Base-by-base conservation (phyloP, 2,888 invertebrate genomes). In the Scaptomyza polygonia region DNA sequence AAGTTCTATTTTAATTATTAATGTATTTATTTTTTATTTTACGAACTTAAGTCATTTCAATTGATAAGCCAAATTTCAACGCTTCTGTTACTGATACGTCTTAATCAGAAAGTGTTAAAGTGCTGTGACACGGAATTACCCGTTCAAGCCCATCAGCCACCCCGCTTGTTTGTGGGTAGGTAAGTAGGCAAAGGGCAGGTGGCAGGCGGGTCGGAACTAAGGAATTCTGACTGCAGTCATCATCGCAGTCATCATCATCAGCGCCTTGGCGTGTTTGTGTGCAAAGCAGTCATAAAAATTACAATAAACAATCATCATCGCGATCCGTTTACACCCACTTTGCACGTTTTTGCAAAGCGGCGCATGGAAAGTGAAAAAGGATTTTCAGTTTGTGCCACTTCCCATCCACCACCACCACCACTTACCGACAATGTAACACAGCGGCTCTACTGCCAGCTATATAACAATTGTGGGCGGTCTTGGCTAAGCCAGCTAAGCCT, bases 261-360 rank as follows among this genome's bases (percentile, higher is more conserved):
- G 63, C 71, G 88, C 86, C 88, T 88, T 85, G 86, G 83, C 88
- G 80, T 77, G 72, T 73, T 89, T 88, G 89, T 89, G 85, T 89
- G 89, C 88, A 77, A 89, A 88, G 70, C 80, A 88, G 88, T 78
- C 87, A 89, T 88, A 88, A 88, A 89, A 89, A 89, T 84, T 82
- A 88, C 87, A 82, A 88, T 89, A 89, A 87, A 86, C 85, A 86
- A 84, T 88, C 84, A 79, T 84, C 88, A 78, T 77, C 77, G 85
- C 83, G 77, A 83, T 86, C 76, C 81, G 79, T 87, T 88, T 81
- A 88, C 90, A 89, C 89, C 90, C 88, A 89, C 89, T 87, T 88
- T 81, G 83, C 89, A 89, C 88, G 85, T 82, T 89, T 78, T 74
- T 72, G 78, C 77, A 74, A 79, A 39, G 9, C 39, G 39, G 14